These are phyloP conservation scores for Oligia latruncula DNA, from an alignment of 2,888 invertebrate genomes.

Conservation along the genomic window DNA sequence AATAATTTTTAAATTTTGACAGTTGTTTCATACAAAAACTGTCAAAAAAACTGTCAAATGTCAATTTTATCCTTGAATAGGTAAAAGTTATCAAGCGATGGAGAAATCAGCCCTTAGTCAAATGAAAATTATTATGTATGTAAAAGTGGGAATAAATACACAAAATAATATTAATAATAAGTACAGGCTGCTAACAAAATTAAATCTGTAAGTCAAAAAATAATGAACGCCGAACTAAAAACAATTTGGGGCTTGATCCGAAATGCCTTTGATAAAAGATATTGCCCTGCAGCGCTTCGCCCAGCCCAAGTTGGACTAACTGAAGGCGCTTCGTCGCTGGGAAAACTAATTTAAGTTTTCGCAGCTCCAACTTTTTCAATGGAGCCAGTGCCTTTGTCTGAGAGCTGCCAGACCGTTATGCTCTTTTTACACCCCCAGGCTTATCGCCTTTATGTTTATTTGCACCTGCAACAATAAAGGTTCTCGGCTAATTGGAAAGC, in stretches of 20 bases:
- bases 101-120: no score
- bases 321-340: conserved; percentile 48
- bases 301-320: conserved; percentile 35
- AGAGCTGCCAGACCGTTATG: conserved; percentile 10
- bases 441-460: not conserved
- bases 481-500: not conserved
- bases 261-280: conserved; percentile 59
- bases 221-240: conserved; percentile 28
- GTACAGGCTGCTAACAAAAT: not conserved
- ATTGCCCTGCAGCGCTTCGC: conserved; percentile 35
- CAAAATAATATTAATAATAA: not conserved
- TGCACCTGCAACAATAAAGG: conserved; percentile 19
- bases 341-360: conserved; percentile 82
- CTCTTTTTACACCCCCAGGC: conserved; percentile 26
- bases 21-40: no score
- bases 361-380: conserved; percentile 79
- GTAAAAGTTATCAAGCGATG: no score
- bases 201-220: not conserved
- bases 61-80: no score
- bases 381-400: conserved; percentile 59
- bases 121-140: not conserved
- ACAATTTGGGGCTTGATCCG: conserved; percentile 21
- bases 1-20: no score
- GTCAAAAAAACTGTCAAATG: no score
- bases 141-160: conserved; percentile 1